These are phyloP conservation scores for Argyresthia albistria DNA, from an alignment of 2,888 invertebrate species.

Conservation along the genomic window DNA sequence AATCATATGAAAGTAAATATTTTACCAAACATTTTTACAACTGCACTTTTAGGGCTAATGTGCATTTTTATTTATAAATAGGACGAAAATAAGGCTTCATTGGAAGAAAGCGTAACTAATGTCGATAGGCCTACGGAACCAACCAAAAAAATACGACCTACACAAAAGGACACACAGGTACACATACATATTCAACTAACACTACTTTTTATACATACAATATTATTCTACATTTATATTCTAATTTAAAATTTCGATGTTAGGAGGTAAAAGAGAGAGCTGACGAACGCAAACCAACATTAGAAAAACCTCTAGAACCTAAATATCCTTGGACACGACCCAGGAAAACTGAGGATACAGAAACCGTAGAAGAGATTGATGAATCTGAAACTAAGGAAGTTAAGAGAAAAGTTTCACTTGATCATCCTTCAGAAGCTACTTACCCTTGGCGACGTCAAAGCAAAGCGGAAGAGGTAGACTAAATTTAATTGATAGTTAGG, in stretches of 20 bases:
- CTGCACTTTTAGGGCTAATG: background rate
- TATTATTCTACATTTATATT: background rate
- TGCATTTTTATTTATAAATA: slow-evolving; percentile 39
- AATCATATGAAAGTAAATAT: background rate
- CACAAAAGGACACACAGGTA: slow-evolving; percentile 42
- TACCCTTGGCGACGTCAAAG: slow-evolving; percentile 19
- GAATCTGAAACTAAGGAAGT: background rate
- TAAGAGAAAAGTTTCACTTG: slow-evolving; percentile 13
- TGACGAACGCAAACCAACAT: background rate
- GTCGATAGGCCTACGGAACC: slow-evolving; percentile 53
- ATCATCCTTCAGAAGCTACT: slow-evolving; percentile 18
- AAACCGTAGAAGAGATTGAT: background rate
- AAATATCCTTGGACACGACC: slow-evolving; percentile 16
- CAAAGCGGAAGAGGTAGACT: slow-evolving; percentile 24
- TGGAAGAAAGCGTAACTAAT: slow-evolving; percentile 36
- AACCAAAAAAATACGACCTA: slow-evolving; percentile 53
- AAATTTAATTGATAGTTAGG: background rate
- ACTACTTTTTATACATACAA: slow-evolving; percentile 10
- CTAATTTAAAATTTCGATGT: background rate
- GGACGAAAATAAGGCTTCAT: slow-evolving; percentile 39
- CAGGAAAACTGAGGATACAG: slow-evolving; percentile 24
- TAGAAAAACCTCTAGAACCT: slow-evolving; percentile 23
- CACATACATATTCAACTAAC: slow-evolving; percentile 33
- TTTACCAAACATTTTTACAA: background rate
- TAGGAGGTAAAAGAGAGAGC: background rate